These are phyloP conservation scores for Sycophila sp. DNA, from an alignment of 1,140 invertebrate genomes.

Conservation along the genomic window DNA sequence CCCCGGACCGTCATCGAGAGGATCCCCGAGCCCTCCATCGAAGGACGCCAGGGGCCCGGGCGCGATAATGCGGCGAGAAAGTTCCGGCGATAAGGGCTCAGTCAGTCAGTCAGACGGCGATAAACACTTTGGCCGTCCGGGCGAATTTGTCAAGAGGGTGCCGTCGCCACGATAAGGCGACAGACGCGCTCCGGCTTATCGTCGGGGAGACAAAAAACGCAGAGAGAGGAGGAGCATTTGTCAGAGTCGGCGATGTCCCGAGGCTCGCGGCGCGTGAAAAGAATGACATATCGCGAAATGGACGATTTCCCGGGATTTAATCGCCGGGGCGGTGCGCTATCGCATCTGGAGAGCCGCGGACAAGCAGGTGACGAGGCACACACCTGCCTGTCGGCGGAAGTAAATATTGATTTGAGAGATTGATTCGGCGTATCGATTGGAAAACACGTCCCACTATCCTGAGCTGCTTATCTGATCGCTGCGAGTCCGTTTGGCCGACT, in stretches of 20 bases:
- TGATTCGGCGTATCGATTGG: background rate
- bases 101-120: slow-evolving; percentile 5
- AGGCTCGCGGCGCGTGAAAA: background rate
- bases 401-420: slow-evolving; percentile 2
- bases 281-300: background rate
- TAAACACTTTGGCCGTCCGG: slow-evolving; percentile 19
- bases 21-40: background rate
- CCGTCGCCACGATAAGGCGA: background rate
- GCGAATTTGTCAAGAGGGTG: slow-evolving; percentile 5
- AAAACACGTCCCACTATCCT: no score
- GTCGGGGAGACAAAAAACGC: background rate
- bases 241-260: background rate
- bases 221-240: background rate
- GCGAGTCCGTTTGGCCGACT: no score
- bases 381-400: background rate
- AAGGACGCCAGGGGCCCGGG: background rate
- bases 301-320: background rate
- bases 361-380: background rate
- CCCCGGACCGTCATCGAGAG: background rate
- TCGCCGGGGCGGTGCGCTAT: background rate
- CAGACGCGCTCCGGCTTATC: background rate
- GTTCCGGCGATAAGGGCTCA: slow-evolving; percentile 9
- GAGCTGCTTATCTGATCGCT: no score
- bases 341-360: no score
- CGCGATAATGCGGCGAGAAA: background rate